Conservation (phyloP, 2,888 invertebrate genomes). For the Tipula helvola region DNA sequence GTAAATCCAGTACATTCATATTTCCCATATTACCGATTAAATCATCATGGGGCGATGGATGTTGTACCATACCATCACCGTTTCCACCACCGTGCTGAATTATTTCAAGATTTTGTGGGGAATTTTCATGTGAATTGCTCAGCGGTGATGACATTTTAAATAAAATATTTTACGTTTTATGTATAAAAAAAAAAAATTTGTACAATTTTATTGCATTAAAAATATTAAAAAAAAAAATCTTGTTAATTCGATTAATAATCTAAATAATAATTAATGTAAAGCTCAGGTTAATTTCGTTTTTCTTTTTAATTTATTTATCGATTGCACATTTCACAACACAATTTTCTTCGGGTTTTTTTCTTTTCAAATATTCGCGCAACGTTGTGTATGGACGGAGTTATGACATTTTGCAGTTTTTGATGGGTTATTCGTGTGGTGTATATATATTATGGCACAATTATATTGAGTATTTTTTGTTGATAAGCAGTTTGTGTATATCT, state of each 20-base stretch:
- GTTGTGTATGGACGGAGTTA: neutral
- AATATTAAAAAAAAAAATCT: neutral
- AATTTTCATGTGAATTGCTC: neutral
- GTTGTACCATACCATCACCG: neutral
- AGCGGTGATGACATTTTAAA: neutral
- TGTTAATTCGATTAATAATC: neutral
- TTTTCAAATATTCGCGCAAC: neutral
- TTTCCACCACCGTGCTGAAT: neutral
- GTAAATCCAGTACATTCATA: conserved; percentile 66
- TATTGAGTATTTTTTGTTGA: neutral
- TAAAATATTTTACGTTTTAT: neutral
- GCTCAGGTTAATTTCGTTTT: neutral
- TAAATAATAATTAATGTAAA: neutral
- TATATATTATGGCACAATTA: neutral
- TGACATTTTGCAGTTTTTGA: neutral
- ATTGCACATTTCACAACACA: neutral
- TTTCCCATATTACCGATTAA: conserved; percentile 73
- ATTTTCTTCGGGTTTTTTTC: neutral
- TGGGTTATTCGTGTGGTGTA: neutral
- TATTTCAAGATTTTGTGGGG: neutral
- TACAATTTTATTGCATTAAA: neutral
- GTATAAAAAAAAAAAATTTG: neutral
- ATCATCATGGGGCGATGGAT: conserved; percentile 32
- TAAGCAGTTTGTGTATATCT: neutral
- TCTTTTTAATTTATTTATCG: neutral